Conservation (phyloP, 2,113 vertebrate species). For the Rhagologus leucostigma region DNA sequence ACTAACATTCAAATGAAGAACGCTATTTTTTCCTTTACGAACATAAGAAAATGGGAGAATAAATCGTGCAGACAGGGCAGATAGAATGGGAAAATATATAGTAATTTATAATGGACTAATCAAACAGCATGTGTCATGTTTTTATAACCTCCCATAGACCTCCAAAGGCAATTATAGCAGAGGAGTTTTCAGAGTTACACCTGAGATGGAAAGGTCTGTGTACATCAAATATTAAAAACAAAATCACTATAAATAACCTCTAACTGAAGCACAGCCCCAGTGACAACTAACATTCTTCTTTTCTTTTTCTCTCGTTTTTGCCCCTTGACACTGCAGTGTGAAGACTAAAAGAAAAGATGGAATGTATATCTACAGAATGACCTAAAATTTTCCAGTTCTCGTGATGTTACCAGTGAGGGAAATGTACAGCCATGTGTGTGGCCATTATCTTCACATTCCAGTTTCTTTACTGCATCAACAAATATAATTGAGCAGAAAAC, state of each 20-base stretch:
- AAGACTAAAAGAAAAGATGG: not conserved
- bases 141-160: slow-evolving; percentile 4
- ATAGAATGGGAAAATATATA: not conserved
- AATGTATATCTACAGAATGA: not conserved
- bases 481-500: not conserved
- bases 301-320: slow-evolving; percentile 8
- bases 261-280: not conserved
- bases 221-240: slow-evolving; percentile 58
- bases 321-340: not conserved
- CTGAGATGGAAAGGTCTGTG: slow-evolving; percentile 48
- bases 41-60: not conserved
- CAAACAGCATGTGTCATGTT: not conserved
- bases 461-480: not conserved
- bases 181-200: slow-evolving; percentile 30
- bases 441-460: not conserved
- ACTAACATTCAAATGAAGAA: not conserved
- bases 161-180: not conserved
- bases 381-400: not conserved
- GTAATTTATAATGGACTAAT: not conserved
- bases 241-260: slow-evolving; percentile 54
- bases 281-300: not conserved
- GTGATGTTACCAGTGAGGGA: not conserved
- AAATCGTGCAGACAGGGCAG: not conserved
- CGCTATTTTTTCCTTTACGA: not conserved
- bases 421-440: not conserved